Percentiles rank a stretch among this genome's conserved stretches.
phyloP scores from a whole-genome alignment of 2,113 vertebrate species.

The Saimiri boliviensis region DNA sequence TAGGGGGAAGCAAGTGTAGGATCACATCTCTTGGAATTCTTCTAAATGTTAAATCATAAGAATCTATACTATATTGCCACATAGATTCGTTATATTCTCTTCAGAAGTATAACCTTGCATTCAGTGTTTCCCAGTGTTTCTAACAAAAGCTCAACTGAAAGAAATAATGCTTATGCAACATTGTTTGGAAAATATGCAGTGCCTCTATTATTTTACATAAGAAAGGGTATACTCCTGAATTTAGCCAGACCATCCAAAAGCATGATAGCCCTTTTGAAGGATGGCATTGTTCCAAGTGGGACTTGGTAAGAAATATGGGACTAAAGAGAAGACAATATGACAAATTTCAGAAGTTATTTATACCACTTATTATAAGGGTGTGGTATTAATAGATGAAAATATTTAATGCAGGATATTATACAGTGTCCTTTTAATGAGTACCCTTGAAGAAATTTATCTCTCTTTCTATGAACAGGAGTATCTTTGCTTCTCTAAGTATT shows the following conservation, averaged over 20 bases:
- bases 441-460: background rate
- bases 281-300: background rate
- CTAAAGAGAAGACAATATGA: background rate
- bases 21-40: constrained; percentile 14
- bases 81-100: background rate
- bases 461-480: background rate
- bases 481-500: background rate
- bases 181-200: background rate
- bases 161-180: background rate
- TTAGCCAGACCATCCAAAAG: background rate
- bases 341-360: background rate
- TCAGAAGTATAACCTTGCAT: background rate
- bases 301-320: background rate
- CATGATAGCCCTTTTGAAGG: background rate
- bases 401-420: background rate
- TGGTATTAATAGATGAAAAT: background rate
- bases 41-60: background rate
- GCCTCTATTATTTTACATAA: background rate
- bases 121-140: background rate
- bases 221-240: background rate
- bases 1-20: background rate
- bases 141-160: background rate
- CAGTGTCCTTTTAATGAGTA: background rate
- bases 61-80: background rate
- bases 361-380: background rate